Percentiles rank a stretch among this genome's conserved stretches.
These are phyloP conservation scores for Antechinus stuartii DNA, from an alignment of 2,113 vertebrate genomes.

Conservation along the genomic window DNA sequence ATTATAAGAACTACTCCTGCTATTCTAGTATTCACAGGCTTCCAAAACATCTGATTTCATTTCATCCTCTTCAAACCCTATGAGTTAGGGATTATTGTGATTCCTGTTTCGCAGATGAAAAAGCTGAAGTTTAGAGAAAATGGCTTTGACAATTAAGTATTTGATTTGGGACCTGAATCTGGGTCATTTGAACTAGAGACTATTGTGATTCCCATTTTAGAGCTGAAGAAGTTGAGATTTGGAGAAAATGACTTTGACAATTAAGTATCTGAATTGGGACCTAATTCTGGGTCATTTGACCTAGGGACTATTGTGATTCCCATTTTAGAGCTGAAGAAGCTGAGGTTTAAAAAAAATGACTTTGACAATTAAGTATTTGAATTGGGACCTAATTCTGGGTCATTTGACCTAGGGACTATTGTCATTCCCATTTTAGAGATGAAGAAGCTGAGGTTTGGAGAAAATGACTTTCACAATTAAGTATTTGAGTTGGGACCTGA, in stretches of 20 bases:
- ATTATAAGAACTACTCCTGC: background rate
- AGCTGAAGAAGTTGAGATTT: background rate
- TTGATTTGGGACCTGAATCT: background rate
- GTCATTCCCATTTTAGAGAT: background rate
- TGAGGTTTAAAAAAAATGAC: background rate
- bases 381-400: background rate
- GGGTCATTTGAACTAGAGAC: background rate
- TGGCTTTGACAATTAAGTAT: background rate
- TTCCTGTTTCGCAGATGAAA: background rate
- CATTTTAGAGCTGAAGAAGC: background rate
- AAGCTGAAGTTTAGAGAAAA: background rate
- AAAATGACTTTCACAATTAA: background rate
- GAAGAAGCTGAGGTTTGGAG: background rate
- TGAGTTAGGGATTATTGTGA: background rate
- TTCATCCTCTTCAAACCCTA: background rate
- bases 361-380: background rate
- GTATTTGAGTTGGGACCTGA: background rate
- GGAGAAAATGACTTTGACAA: background rate
- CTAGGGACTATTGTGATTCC: background rate
- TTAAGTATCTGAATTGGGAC: background rate
- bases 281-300: background rate
- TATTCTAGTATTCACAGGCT: background rate
- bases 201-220: background rate
- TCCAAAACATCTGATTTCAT: background rate
- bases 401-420: background rate